Conservation (phyloP, 2,888 invertebrate genomes). For the Spisula subtruncata region DNA sequence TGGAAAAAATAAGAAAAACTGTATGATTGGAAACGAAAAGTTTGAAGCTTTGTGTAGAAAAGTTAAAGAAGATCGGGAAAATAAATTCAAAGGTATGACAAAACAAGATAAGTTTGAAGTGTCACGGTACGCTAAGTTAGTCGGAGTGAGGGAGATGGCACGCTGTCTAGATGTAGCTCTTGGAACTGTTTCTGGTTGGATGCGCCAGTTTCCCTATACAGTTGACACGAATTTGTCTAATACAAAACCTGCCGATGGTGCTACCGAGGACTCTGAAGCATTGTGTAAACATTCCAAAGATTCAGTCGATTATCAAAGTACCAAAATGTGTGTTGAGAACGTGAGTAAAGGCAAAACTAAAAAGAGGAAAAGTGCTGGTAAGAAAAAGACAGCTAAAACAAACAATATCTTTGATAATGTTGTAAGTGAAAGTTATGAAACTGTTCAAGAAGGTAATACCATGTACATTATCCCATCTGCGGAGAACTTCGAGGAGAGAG, state of each 20-base stretch:
- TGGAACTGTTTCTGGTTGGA: constrained; percentile 71
- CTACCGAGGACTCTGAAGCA: not conserved
- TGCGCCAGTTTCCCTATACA: constrained; percentile 71
- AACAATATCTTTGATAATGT: not conserved
- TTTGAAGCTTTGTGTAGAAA: constrained; percentile 59
- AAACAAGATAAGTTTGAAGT: constrained; percentile 68
- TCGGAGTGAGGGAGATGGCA: constrained; percentile 70
- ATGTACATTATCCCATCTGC: constrained; percentile 18
- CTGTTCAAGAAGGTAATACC: constrained; percentile 7
- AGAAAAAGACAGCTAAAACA: not conserved
- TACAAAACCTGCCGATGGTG: constrained; percentile 11
- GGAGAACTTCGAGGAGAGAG: not conserved
- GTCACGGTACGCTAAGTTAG: constrained; percentile 65
- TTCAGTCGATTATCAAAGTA: not conserved
- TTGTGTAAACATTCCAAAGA: not conserved
- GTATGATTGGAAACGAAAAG: constrained; percentile 68
- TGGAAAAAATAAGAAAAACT: constrained; percentile 53
- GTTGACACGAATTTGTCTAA: constrained; percentile 40
- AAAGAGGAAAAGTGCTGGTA: constrained; percentile 24
- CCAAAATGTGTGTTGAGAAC: not conserved
- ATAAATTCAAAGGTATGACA: constrained; percentile 61
- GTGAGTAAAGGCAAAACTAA: not conserved
- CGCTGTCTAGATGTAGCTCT: constrained; percentile 65
- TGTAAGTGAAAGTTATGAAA: not conserved
- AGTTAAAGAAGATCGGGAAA: constrained; percentile 55